Evolutionary conservation across 2,113 vertebrate genomes (phyloP), one percentile per base, ranked within the genome.

Genomic region (Cryptomyrus ogoouensis): DNA sequence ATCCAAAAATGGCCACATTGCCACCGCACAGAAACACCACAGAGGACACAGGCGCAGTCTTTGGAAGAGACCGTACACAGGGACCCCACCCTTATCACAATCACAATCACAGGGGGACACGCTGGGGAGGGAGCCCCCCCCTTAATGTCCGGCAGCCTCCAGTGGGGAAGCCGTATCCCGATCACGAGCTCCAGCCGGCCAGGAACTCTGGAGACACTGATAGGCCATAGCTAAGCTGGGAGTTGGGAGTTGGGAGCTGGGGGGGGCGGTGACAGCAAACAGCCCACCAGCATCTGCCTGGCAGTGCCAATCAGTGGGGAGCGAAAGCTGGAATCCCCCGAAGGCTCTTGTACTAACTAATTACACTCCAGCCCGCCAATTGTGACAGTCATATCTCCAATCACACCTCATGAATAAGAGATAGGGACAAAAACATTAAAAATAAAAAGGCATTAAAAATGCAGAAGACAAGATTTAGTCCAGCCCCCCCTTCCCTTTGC

Each of bases 371-470:
- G 52, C 84, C 44, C 88, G 86, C 53, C 83, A 90, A 93, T 91
- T 90, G 91, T 90, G 87, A 88, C 92, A 92, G 92, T 90, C 91
- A 90, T 88, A 88, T 88, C 88, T 87, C 91, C 92, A 92, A 92
- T 91, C 84, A 87, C 35, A 93, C 74, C 89, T 91, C 92, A 91
- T 91, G 91, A 90, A 92, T 91, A 92, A 92, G 90, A 93, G 91
- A 93, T 92, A 91, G 62, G 50, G 88, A 88, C 90, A 90, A 90
- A 90, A 90, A 90, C 90, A 90, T 90, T 90, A 83, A 90, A 90
- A 90, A 80, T 88, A 89, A 91, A 91, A 89, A 92, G 83, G 87
- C 83, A 92, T 92, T 91, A 93, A 91, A 92, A 91, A 92, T 92
- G 90, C 84, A 90, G 49, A 8, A 85, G 89, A 88, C 49, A 62